phyloP scores from a whole-genome alignment of 2,113 vertebrate species.

The Okapia johnstoni region DNA sequence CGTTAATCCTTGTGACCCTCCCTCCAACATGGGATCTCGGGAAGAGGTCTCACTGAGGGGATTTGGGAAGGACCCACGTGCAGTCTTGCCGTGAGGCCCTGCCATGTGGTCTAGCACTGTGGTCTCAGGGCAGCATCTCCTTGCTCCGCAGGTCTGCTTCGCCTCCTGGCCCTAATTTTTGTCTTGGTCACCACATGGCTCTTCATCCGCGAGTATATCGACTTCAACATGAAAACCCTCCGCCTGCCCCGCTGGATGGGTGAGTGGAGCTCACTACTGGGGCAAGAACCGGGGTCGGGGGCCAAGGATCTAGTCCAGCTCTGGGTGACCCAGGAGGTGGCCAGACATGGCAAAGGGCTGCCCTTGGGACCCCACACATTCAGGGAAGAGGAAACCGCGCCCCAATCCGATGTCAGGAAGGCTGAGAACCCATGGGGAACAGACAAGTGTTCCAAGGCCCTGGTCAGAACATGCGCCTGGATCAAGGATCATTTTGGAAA shows the following conservation, averaged over 20 bases:
- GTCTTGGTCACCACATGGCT: slow-evolving; percentile 55
- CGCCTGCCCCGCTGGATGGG: slow-evolving; percentile 56
- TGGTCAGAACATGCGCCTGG: background rate
- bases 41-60: background rate
- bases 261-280: background rate
- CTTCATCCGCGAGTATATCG: background rate
- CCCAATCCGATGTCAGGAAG: background rate
- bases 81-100: accelerated
- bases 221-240: background rate
- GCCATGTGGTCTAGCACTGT: accelerated
- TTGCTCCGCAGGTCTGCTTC: slow-evolving; percentile 57
- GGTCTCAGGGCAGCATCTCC: background rate
- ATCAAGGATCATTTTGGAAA: background rate
- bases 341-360: background rate
- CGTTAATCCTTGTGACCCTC: background rate
- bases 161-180: background rate
- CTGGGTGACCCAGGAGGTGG: background rate
- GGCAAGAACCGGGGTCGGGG: background rate
- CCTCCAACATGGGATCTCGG: background rate
- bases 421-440: background rate
- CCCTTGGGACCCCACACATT: background rate
- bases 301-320: background rate
- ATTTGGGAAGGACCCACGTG: background rate
- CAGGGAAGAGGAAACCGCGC: background rate
- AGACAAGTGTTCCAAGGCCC: background rate